phyloP scores from a whole-genome alignment of 2,797 vertebrate species.

The Phataginus tricuspis region DNA sequence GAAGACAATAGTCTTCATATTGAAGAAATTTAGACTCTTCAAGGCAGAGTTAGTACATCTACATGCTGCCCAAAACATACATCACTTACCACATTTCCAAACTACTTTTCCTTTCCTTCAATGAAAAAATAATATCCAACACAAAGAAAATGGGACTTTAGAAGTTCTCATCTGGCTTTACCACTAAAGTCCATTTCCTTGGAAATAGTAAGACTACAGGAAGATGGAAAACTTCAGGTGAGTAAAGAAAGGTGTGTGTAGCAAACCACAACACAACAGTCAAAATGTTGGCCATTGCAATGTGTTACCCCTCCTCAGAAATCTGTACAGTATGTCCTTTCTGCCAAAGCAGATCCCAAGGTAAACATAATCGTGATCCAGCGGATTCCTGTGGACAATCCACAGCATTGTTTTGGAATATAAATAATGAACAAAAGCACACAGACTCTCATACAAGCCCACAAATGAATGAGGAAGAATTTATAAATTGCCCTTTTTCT shows the following conservation, averaged over 20 bases:
- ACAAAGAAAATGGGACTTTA: neutral
- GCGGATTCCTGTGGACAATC: neutral
- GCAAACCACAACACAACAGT: neutral
- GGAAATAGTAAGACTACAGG: neutral
- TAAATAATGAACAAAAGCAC: neutral
- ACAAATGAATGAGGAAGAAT: constrained; percentile 10
- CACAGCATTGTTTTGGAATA: neutral
- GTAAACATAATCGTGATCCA: neutral
- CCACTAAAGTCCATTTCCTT: neutral
- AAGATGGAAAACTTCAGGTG: neutral
- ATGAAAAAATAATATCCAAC: neutral
- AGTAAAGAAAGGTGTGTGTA: neutral
- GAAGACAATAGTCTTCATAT: neutral
- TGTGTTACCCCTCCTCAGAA: neutral
- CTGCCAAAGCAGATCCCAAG: neutral
- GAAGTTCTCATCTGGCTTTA: neutral
- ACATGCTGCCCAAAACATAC: neutral
- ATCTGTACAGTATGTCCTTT: neutral
- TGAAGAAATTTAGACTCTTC: constrained; percentile 6
- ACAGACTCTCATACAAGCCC: neutral
- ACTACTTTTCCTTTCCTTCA: neutral
- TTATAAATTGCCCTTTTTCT: neutral
- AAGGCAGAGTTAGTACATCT: neutral
- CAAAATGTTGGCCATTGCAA: neutral
- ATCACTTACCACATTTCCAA: constrained; percentile 7